These are phyloP conservation scores for Pararge aegeria DNA, from an alignment of 1,140 invertebrate genomes.

Conservation along the genomic window DNA sequence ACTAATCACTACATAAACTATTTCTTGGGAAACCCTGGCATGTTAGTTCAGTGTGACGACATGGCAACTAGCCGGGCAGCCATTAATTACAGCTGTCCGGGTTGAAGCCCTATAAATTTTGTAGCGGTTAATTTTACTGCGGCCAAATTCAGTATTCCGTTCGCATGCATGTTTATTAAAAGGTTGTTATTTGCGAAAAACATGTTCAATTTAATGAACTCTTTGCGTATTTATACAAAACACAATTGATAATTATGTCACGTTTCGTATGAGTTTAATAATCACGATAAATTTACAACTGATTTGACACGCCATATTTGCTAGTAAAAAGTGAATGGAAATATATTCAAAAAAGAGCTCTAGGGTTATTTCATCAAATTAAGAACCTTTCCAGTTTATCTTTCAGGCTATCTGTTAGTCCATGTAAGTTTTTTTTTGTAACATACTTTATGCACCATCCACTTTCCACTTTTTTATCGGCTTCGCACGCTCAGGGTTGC, in stretches of 20 bases:
- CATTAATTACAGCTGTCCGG: constrained; percentile 46
- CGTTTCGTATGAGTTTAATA: neutral
- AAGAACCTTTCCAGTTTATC: no score
- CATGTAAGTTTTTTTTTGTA: no score
- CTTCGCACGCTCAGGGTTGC: no score
- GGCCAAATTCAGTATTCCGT: constrained; percentile 14
- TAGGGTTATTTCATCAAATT: no score
- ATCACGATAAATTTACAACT: neutral
- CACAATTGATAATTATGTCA: neutral
- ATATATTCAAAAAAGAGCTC: no score
- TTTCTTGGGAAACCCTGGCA: constrained; percentile 50
- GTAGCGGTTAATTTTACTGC: constrained; percentile 19
- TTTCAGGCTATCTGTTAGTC: no score
- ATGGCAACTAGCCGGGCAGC: constrained; percentile 33
- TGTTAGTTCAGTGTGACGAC: constrained; percentile 39
- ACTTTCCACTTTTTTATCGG: no score
- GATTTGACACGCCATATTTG: no score
- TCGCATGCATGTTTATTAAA: constrained; percentile 11
- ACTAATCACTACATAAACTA: constrained; percentile 9
- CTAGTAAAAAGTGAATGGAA: no score
- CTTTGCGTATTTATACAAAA: neutral
- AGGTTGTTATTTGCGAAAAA: constrained; percentile 4
- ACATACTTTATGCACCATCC: no score
- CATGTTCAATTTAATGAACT: constrained; percentile 1
- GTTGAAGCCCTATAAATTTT: constrained; percentile 25